Conservation (phyloP, 1,140 invertebrate species). For the Bombus sylvicola region DNA sequence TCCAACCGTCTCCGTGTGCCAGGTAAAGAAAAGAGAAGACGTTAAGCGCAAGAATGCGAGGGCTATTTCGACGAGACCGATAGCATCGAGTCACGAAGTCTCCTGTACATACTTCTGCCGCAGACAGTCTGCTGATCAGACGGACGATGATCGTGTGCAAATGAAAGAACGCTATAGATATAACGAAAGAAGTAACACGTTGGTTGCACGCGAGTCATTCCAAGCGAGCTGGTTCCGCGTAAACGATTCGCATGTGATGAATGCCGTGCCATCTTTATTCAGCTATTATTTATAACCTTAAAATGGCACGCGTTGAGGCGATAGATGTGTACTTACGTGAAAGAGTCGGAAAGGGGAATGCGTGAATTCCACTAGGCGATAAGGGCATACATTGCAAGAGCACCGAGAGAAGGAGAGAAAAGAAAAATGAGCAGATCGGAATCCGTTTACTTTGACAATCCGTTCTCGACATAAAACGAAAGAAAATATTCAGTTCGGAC, state of each 20-base stretch:
- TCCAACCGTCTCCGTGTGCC: too few species aligned
- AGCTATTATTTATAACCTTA: constrained; percentile 21
- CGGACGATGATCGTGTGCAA: constrained; percentile 2
- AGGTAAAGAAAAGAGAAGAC: neutral
- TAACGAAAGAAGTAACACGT: neutral
- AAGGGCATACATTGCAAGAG: constrained; percentile 4
- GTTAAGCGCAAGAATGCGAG: neutral
- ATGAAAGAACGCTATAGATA: constrained; percentile 2
- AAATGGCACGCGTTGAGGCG: constrained; percentile 5
- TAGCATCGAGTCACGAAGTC: constrained; percentile 12
- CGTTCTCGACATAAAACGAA: constrained; percentile 40
- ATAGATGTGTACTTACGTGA: neutral
- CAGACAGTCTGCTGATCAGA: constrained; percentile 14
- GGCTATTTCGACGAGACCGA: neutral
- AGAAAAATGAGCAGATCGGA: neutral
- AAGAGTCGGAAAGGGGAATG: neutral
- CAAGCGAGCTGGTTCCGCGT: neutral
- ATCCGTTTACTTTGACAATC: constrained; percentile 60
- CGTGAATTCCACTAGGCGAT: constrained; percentile 20
- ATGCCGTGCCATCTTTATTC: constrained; percentile 27
- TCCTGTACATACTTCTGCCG: constrained; percentile 11
- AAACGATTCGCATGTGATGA: constrained; percentile 28
- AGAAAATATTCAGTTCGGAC: constrained; percentile 15
- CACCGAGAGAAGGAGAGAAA: neutral
- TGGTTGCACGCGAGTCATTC: constrained; percentile 10